Evolutionary conservation across 2,888 invertebrate species (phyloP).

Genomic region (Lycia hirtaria): DNA sequence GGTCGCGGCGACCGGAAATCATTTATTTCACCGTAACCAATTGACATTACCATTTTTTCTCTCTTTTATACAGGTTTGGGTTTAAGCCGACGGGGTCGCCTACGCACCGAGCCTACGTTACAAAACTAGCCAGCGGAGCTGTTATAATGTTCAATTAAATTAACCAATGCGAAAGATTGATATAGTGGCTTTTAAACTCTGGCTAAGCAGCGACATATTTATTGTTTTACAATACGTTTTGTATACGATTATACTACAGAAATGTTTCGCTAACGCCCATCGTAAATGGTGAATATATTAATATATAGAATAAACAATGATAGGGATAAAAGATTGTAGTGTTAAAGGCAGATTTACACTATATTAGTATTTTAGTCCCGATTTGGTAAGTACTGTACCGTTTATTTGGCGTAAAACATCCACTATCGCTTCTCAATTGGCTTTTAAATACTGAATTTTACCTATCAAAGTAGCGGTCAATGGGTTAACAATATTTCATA

Average conservation of each 20-base stretch:
- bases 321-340: too few species aligned
- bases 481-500: too few species aligned
- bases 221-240: conserved; percentile 35
- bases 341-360: too few species aligned
- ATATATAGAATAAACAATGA: conserved; percentile 35
- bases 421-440: too few species aligned
- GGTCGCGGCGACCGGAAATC: conserved; percentile 66
- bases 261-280: conserved; percentile 24
- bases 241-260: conserved; percentile 28
- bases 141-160: conserved; percentile 32
- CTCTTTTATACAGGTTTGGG: conserved; percentile 59
- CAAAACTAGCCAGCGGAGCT: conserved; percentile 16
- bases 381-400: too few species aligned
- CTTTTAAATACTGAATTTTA: too few species aligned
- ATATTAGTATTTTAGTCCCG: too few species aligned
- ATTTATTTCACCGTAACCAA: conserved; percentile 76
- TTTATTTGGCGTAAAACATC: too few species aligned
- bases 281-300: conserved; percentile 32
- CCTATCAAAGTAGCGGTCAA: too few species aligned
- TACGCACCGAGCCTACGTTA: conserved; percentile 45
- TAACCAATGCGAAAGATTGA: conserved; percentile 30
- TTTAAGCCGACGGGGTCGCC: conserved; percentile 50
- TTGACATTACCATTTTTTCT: conserved; percentile 65
- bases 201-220: conserved; percentile 36
- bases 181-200: conserved; percentile 30